Evolutionary conservation across 2,797 vertebrate genomes (phyloP).

Genomic region (Mormyrops attenuatus): DNA sequence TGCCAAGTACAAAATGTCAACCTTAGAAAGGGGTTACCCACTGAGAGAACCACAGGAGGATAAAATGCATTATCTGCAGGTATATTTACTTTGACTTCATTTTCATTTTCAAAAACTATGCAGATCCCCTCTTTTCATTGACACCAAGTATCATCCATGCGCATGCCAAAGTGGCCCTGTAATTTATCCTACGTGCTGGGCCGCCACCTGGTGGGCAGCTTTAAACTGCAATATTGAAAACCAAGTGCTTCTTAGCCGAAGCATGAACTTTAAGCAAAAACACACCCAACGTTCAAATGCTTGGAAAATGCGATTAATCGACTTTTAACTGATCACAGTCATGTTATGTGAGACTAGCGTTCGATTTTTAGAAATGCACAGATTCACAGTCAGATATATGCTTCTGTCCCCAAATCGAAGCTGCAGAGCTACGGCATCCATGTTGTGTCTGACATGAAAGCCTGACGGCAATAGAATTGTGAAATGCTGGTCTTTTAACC

Average conservation of each 20-base stretch:
- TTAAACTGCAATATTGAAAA: constrained; percentile 33
- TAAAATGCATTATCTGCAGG: constrained; percentile 96
- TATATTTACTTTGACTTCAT: constrained; percentile 72
- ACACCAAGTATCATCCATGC: constrained; percentile 44
- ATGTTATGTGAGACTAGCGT: background rate
- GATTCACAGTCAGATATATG: background rate
- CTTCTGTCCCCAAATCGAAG: background rate
- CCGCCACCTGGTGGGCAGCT: constrained; percentile 38
- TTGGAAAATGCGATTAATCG: constrained; percentile 55
- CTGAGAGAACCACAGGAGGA: constrained; percentile 77
- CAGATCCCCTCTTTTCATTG: constrained; percentile 47
- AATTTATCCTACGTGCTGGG: constrained; percentile 37
- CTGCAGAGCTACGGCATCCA: constrained; percentile 16
- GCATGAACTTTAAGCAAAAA: constrained; percentile 27
- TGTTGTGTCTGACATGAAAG: constrained; percentile 44
- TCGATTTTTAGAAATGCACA: background rate
- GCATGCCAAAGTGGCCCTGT: constrained; percentile 55
- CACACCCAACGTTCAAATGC: constrained; percentile 47
- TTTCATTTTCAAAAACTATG: constrained; percentile 48
- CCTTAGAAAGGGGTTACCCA: constrained; percentile 80
- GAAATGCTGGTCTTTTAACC: constrained; percentile 52
- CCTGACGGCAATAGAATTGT: constrained; percentile 46
- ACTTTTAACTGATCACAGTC: background rate
- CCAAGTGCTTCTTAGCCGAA: constrained; percentile 38
- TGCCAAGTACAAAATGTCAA: constrained; percentile 80